Evolutionary conservation across 2,797 vertebrate species (phyloP).

Genomic region (Acropternis orthonyx): DNA sequence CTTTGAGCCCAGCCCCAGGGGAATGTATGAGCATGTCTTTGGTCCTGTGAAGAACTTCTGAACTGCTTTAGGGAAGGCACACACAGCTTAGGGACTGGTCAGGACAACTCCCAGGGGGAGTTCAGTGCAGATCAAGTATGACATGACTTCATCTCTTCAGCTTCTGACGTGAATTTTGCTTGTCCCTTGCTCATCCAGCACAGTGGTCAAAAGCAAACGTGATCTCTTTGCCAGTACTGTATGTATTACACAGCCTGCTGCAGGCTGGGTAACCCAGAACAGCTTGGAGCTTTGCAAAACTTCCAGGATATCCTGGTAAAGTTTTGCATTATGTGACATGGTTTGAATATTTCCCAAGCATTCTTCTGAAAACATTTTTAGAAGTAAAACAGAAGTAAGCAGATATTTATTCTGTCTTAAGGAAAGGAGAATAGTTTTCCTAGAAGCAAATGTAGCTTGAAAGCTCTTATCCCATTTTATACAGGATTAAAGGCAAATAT

Average conservation of each 20-base stretch:
- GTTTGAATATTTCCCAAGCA: background rate
- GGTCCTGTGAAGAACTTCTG: background rate
- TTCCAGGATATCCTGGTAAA: background rate
- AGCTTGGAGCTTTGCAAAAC: background rate
- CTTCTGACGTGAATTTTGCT: background rate
- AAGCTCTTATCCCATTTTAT: background rate
- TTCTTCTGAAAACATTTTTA: background rate
- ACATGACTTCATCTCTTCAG: background rate
- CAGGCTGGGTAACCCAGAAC: background rate
- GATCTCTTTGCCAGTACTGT: background rate
- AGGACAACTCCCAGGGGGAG: background rate
- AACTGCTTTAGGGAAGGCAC: background rate
- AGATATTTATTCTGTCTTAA: background rate
- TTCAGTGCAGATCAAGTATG: background rate
- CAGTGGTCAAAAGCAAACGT: background rate
- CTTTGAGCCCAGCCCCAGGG: background rate
- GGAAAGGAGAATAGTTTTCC: background rate
- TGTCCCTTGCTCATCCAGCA: background rate
- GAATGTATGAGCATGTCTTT: background rate
- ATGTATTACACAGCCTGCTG: background rate
- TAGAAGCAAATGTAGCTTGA: background rate
- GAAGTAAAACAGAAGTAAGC: background rate
- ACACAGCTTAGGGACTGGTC: background rate
- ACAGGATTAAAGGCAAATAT: background rate
- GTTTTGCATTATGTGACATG: background rate